These are phyloP conservation scores for Sebastes jordani DNA, from an alignment of 2,797 vertebrate species.

Conservation along the genomic window DNA sequence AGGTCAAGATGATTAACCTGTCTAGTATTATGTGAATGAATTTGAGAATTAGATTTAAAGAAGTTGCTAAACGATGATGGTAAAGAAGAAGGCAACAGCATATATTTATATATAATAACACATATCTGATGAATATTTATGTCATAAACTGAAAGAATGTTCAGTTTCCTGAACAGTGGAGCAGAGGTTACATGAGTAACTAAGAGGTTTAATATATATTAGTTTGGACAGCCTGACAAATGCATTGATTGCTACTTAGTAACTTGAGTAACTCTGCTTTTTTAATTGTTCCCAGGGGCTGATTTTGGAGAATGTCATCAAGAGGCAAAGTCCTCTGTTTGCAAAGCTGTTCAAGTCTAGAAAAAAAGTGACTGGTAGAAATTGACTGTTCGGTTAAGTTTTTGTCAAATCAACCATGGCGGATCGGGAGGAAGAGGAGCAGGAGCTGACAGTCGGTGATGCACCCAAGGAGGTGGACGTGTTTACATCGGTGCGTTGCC, in stretches of 20 bases:
- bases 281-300: constrained; percentile 60
- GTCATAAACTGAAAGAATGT: no score
- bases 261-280: neutral
- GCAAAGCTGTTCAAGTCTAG: neutral
- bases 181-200: neutral
- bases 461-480: constrained; percentile 84
- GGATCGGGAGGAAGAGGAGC: constrained; percentile 75
- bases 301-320: constrained; percentile 37
- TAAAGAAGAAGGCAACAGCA: no score
- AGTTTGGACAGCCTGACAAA: neutral
- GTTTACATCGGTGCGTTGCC: constrained; percentile 91
- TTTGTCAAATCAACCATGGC: constrained; percentile 55
- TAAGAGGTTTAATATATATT: neutral
- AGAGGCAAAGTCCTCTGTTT: constrained; percentile 35
- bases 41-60: no score
- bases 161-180: no score
- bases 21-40: no score
- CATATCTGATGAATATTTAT: no score
- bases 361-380: neutral
- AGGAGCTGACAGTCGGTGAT: constrained; percentile 76
- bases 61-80: no score
- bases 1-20: no score
- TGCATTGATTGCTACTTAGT: neutral
- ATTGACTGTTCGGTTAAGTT: neutral
- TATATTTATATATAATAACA: no score